These are phyloP conservation scores for Papilio dardanus DNA, from an alignment of 1,140 invertebrate species.

Conservation along the genomic window DNA sequence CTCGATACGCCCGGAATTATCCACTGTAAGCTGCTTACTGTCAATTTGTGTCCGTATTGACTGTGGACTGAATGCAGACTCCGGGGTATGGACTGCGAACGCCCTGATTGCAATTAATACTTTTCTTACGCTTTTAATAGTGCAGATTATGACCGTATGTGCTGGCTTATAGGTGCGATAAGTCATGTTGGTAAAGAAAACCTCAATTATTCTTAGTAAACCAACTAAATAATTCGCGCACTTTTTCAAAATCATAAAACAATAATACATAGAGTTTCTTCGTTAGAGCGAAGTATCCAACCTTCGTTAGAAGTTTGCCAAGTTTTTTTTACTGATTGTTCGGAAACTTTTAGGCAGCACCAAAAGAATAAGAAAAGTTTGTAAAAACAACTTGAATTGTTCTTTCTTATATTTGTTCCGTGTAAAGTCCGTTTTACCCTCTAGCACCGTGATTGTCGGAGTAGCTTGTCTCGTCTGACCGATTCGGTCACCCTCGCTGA, in stretches of 20 bases:
- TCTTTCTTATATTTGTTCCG: background rate
- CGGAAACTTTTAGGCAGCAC: background rate
- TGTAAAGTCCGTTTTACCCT: background rate
- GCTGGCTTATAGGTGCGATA: background rate
- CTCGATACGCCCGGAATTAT: slow-evolving; percentile 39
- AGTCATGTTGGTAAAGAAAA: background rate
- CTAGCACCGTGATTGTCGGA: background rate
- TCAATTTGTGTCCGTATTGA: slow-evolving; percentile 37
- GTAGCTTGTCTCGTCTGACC: background rate
- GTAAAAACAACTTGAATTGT: background rate
- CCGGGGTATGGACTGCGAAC: background rate
- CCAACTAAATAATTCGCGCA: background rate
- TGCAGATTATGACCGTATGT: background rate
- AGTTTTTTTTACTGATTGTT: background rate
- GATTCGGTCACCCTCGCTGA: background rate
- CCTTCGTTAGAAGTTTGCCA: background rate
- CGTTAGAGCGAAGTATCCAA: background rate
- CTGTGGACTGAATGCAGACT: background rate
- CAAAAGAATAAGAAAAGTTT: slow-evolving; percentile 1
- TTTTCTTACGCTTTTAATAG: slow-evolving; percentile 8
- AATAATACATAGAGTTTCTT: background rate
- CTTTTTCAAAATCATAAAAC: background rate
- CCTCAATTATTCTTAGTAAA: background rate
- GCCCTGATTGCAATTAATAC: slow-evolving; percentile 40
- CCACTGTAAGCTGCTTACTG: slow-evolving; percentile 46